Conservation (phyloP, 2,113 vertebrate genomes). For the Verasper variegatus region DNA sequence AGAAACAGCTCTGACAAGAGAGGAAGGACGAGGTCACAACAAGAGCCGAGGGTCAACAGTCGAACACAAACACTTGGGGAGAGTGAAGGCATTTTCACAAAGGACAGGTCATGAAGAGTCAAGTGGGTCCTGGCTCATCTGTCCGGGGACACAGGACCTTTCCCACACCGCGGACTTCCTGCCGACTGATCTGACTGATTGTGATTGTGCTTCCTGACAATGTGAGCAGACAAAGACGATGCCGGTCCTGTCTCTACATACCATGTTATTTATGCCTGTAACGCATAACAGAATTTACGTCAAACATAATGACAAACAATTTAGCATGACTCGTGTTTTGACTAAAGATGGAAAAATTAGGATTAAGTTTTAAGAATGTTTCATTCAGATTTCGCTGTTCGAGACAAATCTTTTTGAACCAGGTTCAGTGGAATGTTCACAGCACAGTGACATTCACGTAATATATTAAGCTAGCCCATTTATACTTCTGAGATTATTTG, state of each 20-base stretch:
- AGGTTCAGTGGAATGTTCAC: too few relatives aligned
- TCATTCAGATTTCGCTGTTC: too few relatives aligned
- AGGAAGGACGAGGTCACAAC: background rate
- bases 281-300: background rate
- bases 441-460: too few relatives aligned
- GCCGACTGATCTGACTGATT: conserved; percentile 36
- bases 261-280: conserved; percentile 6
- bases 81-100: conserved; percentile 18
- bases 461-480: too few relatives aligned
- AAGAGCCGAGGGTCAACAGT: background rate
- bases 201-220: conserved; percentile 51
- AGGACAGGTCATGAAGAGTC: conserved; percentile 23
- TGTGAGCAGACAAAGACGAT: conserved; percentile 49
- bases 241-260: conserved; percentile 13
- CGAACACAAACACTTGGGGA: conserved; percentile 9
- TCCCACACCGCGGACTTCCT: conserved; percentile 72
- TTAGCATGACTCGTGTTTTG: background rate
- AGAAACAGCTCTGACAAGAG: background rate
- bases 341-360: too few relatives aligned
- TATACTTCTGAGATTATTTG: too few relatives aligned
- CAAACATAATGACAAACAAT: background rate
- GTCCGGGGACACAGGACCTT: conserved; percentile 41
- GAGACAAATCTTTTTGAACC: too few relatives aligned
- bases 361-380: too few relatives aligned
- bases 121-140: conserved; percentile 30